A percentile compares a stretch with the other conserved stretches of the same genome.
phyloP scores from a whole-genome alignment of 2,113 vertebrate genomes.

The Triplophysa dalaica region DNA sequence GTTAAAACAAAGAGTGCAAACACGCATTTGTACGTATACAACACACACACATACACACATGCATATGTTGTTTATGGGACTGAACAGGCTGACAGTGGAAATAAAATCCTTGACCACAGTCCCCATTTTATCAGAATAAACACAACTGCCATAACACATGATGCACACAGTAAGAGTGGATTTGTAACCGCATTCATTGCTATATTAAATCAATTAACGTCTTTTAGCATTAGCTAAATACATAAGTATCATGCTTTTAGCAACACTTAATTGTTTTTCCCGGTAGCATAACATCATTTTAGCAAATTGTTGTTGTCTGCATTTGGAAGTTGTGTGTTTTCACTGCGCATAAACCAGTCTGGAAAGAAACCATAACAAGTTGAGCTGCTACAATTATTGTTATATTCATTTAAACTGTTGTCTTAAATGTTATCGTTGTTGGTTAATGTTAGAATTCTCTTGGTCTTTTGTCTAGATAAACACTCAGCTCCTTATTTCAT shows the following conservation, averaged over 20 bases:
- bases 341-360: not conserved
- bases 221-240: slow-evolving; percentile 1
- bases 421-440: no score
- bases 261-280: not conserved
- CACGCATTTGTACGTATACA: slow-evolving; percentile 14
- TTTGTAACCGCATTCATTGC: not conserved
- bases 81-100: slow-evolving; percentile 10
- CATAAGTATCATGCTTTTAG: not conserved
- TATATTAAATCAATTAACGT: not conserved
- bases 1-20: slow-evolving; percentile 56
- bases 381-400: not conserved
- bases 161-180: not conserved
- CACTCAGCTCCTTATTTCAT: no score
- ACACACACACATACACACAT: slow-evolving; percentile 20
- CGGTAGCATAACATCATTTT: not conserved
- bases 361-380: not conserved
- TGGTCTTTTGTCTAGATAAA: no score
- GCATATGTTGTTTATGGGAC: slow-evolving; percentile 52
- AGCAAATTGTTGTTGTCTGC: not conserved
- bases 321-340: not conserved
- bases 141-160: not conserved
- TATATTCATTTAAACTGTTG: no score
- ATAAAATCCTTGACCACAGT: slow-evolving; percentile 12
- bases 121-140: not conserved
- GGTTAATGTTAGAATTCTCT: no score